A percentile compares a stretch with the other conserved stretches of the same genome.
Conservation (phyloP, 2,888 invertebrate genomes). For the Drosophila antonietae region DNA sequence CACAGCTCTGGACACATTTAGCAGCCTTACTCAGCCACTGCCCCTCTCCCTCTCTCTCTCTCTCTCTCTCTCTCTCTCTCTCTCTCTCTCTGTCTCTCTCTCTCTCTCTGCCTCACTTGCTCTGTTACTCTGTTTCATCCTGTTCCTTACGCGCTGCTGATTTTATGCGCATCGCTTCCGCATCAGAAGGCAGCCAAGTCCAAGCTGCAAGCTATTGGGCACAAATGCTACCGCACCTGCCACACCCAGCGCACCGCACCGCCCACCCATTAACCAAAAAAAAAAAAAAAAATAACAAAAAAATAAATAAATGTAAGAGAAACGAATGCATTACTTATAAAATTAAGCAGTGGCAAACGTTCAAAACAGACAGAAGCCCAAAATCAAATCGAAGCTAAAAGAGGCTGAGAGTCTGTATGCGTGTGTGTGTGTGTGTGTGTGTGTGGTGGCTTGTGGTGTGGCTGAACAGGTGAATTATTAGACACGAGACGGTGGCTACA, state of each 20-base stretch:
- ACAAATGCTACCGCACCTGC: conserved; percentile 3
- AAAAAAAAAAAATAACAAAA: neutral
- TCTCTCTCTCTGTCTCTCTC: neutral
- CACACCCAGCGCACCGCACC: neutral
- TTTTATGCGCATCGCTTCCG: conserved; percentile 75
- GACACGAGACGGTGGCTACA: conserved; percentile 28
- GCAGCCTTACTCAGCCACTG: conserved; percentile 4
- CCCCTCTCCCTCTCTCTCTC: neutral
- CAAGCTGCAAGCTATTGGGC: conserved; percentile 36
- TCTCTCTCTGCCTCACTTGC: neutral
- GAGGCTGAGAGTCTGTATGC: neutral
- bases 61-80: neutral
- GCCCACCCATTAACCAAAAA: neutral
- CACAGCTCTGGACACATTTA: conserved; percentile 25
- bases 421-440: neutral
- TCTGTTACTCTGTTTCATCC: conserved; percentile 30
- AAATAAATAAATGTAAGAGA: neutral
- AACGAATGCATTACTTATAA: conserved; percentile 62
- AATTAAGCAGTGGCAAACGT: conserved; percentile 67
- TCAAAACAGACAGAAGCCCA: conserved; percentile 43
- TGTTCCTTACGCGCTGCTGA: conserved; percentile 66
- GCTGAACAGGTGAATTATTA: conserved; percentile 70
- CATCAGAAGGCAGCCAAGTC: conserved; percentile 63
- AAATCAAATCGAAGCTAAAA: conserved; percentile 40
- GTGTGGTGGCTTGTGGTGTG: conserved; percentile 10